Percentiles rank a stretch among this genome's conserved stretches.
phyloP scores from a whole-genome alignment of 92 coral and sea anemone genomes.

The Phenganax stokvisi region DNA sequence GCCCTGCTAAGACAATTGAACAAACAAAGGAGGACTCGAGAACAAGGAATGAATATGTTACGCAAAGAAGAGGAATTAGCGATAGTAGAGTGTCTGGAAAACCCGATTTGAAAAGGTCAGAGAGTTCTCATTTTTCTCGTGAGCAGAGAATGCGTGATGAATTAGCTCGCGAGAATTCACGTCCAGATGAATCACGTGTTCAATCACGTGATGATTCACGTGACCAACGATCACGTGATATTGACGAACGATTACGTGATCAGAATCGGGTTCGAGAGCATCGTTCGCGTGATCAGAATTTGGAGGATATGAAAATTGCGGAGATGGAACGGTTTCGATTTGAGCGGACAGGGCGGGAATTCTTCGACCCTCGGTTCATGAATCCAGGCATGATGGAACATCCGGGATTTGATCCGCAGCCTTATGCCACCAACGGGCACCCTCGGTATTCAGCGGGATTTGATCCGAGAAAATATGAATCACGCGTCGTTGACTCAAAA shows the following conservation, averaged over 20 bases:
- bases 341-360: background rate
- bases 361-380: constrained; percentile 24
- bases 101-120: background rate
- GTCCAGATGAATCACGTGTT: background rate
- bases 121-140: background rate
- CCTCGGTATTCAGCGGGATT: background rate
- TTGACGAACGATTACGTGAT: background rate
- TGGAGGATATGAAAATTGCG: constrained; percentile 9
- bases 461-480: constrained; percentile 15
- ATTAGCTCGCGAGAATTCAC: background rate
- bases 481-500: background rate
- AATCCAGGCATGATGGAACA: constrained; percentile 2
- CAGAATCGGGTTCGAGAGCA: constrained; percentile 6
- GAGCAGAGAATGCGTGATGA: background rate
- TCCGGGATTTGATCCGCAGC: background rate
- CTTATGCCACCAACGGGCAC: background rate
- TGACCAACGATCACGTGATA: constrained; percentile 9
- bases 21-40: background rate
- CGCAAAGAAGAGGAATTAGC: background rate
- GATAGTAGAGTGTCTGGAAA: background rate
- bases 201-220: constrained; percentile 15
- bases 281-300: constrained; percentile 15
- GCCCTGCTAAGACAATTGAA: background rate
- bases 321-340: constrained; percentile 29
- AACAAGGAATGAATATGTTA: background rate